phyloP scores from a whole-genome alignment of 2,797 vertebrate species.

The Macroramphosus scolopax region DNA sequence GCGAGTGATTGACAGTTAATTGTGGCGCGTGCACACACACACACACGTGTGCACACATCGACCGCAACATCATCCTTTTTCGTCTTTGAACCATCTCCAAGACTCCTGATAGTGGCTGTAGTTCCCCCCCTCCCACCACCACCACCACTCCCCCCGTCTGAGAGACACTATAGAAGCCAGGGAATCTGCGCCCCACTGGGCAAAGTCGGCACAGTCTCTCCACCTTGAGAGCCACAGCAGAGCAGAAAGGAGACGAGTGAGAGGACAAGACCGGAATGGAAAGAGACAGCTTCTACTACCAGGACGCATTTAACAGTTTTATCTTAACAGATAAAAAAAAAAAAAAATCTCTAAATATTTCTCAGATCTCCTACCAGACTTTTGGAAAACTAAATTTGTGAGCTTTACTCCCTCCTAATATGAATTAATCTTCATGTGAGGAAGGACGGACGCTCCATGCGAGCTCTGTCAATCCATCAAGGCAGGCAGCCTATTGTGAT shows the following conservation, averaged over 20 bases:
- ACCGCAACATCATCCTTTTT: conserved; percentile 40
- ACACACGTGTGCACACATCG: conserved; percentile 15
- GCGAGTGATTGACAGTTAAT: conserved; percentile 65
- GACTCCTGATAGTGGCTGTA: conserved; percentile 28
- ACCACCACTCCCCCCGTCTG: conserved; percentile 23
- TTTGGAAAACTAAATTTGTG: conserved; percentile 29
- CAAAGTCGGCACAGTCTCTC: conserved; percentile 42
- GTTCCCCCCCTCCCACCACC: conserved; percentile 10
- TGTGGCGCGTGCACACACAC: conserved; percentile 29
- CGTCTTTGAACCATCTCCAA: conserved; percentile 41
- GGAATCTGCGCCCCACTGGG: conserved; percentile 46
- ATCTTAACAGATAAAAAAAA: too few species aligned
- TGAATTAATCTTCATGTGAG: conserved; percentile 22
- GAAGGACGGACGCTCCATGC: conserved; percentile 29
- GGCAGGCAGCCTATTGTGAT: conserved; percentile 68
- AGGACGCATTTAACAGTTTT: too few species aligned
- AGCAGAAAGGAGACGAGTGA: conserved; percentile 6
- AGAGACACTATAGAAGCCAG: conserved; percentile 54
- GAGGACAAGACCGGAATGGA: background rate
- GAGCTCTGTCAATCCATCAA: conserved; percentile 67
- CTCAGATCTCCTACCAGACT: too few species aligned
- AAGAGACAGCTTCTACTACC: too few species aligned
- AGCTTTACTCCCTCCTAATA: conserved; percentile 4
- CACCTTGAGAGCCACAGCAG: conserved; percentile 43
- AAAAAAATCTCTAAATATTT: too few species aligned